These are phyloP conservation scores for Stichopus horrens DNA, from an alignment of 53 echinoderm and acorn worm genomes.

Conservation along the genomic window DNA sequence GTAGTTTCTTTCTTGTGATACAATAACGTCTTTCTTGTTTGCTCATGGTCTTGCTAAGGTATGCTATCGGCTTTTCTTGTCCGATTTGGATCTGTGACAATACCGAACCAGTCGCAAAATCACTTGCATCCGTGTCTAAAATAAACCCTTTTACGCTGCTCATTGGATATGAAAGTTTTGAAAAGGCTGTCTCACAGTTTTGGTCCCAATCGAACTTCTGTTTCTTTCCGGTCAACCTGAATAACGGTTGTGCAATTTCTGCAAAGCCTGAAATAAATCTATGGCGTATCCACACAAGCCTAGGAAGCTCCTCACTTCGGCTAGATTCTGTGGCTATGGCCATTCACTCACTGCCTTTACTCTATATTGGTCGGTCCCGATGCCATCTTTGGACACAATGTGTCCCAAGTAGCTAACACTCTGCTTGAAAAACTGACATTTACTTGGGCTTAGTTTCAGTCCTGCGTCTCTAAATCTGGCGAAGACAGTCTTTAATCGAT, in stretches of 20 bases:
- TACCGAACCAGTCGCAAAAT: conserved; percentile 26
- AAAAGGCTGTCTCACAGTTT: conserved; percentile 49
- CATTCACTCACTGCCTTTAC: conserved; percentile 41
- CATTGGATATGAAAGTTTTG: conserved; percentile 11
- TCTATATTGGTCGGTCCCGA: conserved; percentile 45
- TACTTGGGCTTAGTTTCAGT: conserved; percentile 51
- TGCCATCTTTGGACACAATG: conserved; percentile 47
- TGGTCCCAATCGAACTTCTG: conserved; percentile 46
- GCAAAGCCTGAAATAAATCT: conserved; percentile 43
- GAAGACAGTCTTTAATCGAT: conserved; percentile 35
- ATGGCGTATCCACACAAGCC: conserved; percentile 32
- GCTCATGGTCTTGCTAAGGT: conserved; percentile 23
- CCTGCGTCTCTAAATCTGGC: conserved; percentile 18
- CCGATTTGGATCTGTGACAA: conserved; percentile 43
- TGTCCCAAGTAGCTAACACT: conserved; percentile 52
- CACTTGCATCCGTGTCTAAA: conserved; percentile 40
- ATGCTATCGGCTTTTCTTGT: conserved; percentile 5
- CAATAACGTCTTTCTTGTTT: conserved; percentile 49
- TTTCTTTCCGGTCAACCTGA: conserved; percentile 53
- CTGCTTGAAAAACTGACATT: conserved; percentile 43
- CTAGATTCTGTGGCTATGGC: conserved; percentile 42
- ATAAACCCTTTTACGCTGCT: conserved; percentile 4
- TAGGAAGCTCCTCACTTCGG: conserved; percentile 44
- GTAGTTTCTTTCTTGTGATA: conserved; percentile 53
- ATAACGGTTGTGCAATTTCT: conserved; percentile 44